Evolutionary conservation across 2,888 invertebrate species (phyloP).

Genomic region (Micoletzkya japonica): DNA sequence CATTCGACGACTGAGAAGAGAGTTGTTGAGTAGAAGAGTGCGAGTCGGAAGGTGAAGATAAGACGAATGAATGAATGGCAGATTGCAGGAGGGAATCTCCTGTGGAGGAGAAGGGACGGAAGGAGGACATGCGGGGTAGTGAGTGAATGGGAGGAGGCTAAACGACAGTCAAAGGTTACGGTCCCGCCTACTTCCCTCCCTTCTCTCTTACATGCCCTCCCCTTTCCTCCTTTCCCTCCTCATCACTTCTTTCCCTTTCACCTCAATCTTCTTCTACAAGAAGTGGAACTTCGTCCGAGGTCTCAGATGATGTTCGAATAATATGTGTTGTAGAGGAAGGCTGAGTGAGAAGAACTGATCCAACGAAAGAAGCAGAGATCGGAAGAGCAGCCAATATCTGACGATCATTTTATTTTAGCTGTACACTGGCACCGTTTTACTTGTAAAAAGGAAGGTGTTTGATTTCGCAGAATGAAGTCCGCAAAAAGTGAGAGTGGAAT

Average conservation of each 20-base stretch:
- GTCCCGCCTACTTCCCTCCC: too few relatives aligned
- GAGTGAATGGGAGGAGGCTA: too few relatives aligned
- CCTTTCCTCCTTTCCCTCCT: background rate
- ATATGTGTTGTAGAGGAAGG: too few relatives aligned
- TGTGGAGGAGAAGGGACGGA: constrained; percentile 1
- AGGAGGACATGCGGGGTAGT: constrained; percentile 2
- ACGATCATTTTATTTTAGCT: background rate
- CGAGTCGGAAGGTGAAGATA: constrained; percentile 10
- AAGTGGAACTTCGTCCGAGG: background rate
- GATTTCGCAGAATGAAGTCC: constrained; percentile 71
- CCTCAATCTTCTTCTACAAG: background rate
- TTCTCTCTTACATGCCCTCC: background rate
- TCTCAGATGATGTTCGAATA: background rate
- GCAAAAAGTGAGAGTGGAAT: constrained; percentile 87
- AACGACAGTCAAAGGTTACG: too few relatives aligned
- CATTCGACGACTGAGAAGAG: background rate
- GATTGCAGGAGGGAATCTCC: constrained; percentile 5
- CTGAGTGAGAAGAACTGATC: constrained; percentile 5
- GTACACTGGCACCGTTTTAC: background rate
- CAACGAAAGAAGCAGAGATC: constrained; percentile 16
- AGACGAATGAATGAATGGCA: background rate
- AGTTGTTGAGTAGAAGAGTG: background rate
- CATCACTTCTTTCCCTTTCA: background rate
- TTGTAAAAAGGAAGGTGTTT: background rate
- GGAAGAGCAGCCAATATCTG: constrained; percentile 9